Conservation (phyloP, 2,888 invertebrate species). For the Heteromurus nitidus region DNA sequence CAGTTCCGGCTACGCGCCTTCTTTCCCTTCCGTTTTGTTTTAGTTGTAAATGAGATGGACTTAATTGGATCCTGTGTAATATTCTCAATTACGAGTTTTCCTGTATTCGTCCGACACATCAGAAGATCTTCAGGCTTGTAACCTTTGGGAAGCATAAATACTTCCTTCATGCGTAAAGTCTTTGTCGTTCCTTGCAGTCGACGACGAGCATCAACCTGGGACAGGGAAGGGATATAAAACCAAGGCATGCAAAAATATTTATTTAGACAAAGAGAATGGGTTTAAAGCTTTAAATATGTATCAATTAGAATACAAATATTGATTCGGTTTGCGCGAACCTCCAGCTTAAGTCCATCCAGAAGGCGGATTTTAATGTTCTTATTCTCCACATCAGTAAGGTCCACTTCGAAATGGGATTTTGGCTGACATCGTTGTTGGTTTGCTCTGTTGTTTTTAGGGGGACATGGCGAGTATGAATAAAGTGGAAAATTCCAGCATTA, state of each 20-base stretch:
- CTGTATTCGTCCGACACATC: conserved; percentile 62
- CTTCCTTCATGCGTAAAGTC: conserved; percentile 43
- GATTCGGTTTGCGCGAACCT: conserved; percentile 27
- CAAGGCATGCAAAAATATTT: too few species aligned
- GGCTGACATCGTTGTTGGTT: conserved; percentile 31
- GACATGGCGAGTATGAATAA: too few species aligned
- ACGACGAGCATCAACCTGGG: conserved; percentile 54
- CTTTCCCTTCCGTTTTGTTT: too few species aligned
- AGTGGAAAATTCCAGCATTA: too few species aligned
- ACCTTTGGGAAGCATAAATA: conserved; percentile 41
- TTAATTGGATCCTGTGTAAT: conserved; percentile 27
- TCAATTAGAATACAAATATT: conserved; percentile 6
- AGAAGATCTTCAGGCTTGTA: conserved; percentile 56
- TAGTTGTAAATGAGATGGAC: too few species aligned
- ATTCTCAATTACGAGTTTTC: conserved; percentile 57
- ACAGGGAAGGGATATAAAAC: not conserved
- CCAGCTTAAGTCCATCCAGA: conserved; percentile 57
- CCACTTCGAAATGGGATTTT: conserved; percentile 53
- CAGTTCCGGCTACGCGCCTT: too few species aligned
- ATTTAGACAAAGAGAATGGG: not conserved
- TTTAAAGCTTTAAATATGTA: not conserved
- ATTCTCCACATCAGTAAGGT: conserved; percentile 60
- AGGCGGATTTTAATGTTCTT: conserved; percentile 64
- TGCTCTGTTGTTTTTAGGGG: conserved; percentile 26
- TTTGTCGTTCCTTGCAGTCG: conserved; percentile 16